Percentiles rank a stretch among this genome's conserved stretches.
Evolutionary conservation across 2,113 vertebrate species (phyloP).

Genomic region (Ochotona princeps): DNA sequence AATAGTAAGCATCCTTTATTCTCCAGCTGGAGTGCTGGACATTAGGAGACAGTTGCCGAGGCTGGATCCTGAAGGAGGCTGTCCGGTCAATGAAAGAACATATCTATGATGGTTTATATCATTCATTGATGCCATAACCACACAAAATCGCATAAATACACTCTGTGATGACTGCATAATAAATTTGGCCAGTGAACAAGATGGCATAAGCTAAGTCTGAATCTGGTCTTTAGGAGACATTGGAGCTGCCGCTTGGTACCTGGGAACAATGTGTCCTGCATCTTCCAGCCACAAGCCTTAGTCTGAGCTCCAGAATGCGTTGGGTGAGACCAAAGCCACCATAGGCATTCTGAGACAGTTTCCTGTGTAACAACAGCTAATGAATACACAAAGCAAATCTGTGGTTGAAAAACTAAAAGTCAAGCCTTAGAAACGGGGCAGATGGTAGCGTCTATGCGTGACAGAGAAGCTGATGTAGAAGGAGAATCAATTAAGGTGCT

Average conservation of each 20-base stretch:
- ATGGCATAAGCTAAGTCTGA: accelerated
- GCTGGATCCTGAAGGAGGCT: neutral
- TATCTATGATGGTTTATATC: no score
- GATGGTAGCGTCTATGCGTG: accelerated
- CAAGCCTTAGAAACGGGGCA: neutral
- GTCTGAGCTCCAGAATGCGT: neutral
- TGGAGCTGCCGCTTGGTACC: no score
- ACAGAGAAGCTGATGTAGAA: neutral
- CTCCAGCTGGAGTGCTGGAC: neutral
- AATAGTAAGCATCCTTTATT: neutral
- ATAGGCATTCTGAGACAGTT: neutral
- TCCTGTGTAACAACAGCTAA: neutral
- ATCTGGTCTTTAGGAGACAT: accelerated
- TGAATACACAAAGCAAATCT: neutral
- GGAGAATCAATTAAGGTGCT: neutral
- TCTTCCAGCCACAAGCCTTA: neutral
- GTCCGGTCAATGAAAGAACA: no score
- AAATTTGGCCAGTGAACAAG: no score
- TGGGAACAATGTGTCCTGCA: no score
- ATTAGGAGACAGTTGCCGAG: neutral
- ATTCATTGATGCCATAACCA: no score
- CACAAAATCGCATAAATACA: no score
- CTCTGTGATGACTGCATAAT: no score
- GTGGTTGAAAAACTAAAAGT: neutral
- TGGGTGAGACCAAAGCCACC: neutral